Percentiles rank a stretch among this genome's conserved stretches.
These are phyloP conservation scores for Rhabdomys dilectus DNA, from an alignment of 2,113 vertebrate species.

Conservation along the genomic window DNA sequence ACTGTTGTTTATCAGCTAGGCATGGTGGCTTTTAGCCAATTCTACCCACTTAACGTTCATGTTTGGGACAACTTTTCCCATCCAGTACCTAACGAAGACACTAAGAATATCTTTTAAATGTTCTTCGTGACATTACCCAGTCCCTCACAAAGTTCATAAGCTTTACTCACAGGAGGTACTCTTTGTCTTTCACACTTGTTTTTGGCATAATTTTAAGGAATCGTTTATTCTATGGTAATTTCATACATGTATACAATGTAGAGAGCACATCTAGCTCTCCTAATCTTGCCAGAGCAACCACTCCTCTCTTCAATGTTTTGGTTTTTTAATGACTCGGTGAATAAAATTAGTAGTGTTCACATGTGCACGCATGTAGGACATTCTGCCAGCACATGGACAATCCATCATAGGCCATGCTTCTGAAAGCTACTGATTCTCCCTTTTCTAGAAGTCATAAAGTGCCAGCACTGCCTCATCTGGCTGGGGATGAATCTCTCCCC, in stretches of 20 bases:
- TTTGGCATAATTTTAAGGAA: background rate
- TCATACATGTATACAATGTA: too few species aligned
- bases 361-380: background rate
- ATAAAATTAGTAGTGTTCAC: background rate
- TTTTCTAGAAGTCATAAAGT: background rate
- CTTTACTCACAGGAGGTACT: background rate
- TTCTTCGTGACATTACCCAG: background rate
- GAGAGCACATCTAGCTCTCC: background rate
- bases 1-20: background rate
- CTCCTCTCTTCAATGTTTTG: background rate
- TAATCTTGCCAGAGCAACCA: background rate
- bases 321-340: background rate
- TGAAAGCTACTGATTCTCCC: background rate
- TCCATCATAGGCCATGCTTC: background rate
- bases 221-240: background rate
- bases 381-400: background rate
- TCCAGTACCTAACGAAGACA: background rate
- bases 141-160: background rate
- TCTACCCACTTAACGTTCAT: background rate
- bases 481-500: too few species aligned
- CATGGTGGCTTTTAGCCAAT: background rate
- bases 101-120: constrained; percentile 42
- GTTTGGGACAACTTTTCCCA: background rate
- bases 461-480: background rate
- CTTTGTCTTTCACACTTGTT: background rate